A percentile compares a stretch with the other conserved stretches of the same genome.
These are phyloP conservation scores for Mungos mungo DNA, from an alignment of 2,113 vertebrate species.

Conservation along the genomic window DNA sequence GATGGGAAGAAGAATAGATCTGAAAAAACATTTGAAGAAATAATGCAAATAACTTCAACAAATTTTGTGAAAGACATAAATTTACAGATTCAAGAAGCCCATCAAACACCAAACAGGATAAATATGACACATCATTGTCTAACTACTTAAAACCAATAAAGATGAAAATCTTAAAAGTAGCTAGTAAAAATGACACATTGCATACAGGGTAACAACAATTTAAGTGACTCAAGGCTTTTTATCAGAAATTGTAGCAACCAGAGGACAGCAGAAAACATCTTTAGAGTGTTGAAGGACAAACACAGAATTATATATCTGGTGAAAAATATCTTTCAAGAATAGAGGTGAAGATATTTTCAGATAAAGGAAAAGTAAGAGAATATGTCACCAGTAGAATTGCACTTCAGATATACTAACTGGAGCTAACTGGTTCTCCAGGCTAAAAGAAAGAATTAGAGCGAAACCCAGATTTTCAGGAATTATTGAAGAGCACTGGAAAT, in stretches of 20 bases:
- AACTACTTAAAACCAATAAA: not conserved
- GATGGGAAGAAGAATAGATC: not conserved
- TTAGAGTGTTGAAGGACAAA: not conserved
- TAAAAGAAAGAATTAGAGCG: not conserved
- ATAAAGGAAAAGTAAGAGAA: not conserved
- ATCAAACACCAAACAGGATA: not conserved
- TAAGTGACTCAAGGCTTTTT: not conserved
- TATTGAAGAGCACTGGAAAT: conserved; percentile 3
- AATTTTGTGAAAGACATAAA: not conserved
- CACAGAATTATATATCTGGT: not conserved
- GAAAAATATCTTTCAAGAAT: not conserved
- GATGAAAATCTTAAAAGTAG: not conserved
- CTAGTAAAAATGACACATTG: not conserved
- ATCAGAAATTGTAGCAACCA: not conserved
- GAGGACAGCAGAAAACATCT: not conserved
- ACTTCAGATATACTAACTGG: not conserved
- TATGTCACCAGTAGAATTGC: not conserved
- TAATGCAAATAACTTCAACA: not conserved
- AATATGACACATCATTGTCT: not conserved
- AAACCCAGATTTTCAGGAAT: not conserved
- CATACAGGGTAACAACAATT: not conserved
- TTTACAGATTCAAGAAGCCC: not conserved
- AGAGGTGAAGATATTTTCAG: not conserved
- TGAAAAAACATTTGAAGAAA: not conserved
- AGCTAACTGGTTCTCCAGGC: not conserved